Evolutionary conservation across 2,113 vertebrate genomes (phyloP).

Genomic region (Scomber japonicus): DNA sequence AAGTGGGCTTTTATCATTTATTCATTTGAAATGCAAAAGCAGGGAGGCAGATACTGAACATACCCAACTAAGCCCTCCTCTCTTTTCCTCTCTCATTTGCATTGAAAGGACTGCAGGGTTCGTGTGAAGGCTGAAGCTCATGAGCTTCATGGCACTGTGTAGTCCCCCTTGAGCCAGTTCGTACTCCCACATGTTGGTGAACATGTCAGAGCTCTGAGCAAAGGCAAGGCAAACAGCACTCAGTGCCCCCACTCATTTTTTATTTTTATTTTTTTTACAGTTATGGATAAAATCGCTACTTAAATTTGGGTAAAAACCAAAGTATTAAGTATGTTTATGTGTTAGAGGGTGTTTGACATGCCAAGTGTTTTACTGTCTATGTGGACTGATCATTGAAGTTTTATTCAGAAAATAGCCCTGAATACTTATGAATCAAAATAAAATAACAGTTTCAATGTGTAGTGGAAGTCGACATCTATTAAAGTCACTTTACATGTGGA

Average conservation of each 20-base stretch:
- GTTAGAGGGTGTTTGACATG: background rate
- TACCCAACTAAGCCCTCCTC: slow-evolving; percentile 65
- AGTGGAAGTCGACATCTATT: background rate
- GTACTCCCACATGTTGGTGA: slow-evolving; percentile 69
- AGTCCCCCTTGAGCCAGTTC: slow-evolving; percentile 68
- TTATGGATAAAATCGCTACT: slow-evolving; percentile 11
- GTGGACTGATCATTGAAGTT: slow-evolving; percentile 7
- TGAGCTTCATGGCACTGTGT: slow-evolving; percentile 65
- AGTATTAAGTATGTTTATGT: slow-evolving; percentile 6
- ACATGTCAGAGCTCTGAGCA: slow-evolving; percentile 59
- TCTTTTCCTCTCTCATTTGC: slow-evolving; percentile 73
- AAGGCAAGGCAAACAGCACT: slow-evolving; percentile 48
- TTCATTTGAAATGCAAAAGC: slow-evolving; percentile 84
- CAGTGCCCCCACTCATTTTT: slow-evolving; percentile 19
- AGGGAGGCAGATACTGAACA: slow-evolving; percentile 68
- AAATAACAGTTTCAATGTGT: background rate
- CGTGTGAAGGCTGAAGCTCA: slow-evolving; percentile 63
- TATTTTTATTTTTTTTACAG: slow-evolving; percentile 28
- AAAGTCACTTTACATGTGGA: background rate
- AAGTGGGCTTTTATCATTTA: slow-evolving; percentile 82
- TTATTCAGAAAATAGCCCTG: too few relatives aligned
- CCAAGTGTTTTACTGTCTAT: background rate
- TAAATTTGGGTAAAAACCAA: slow-evolving; percentile 30
- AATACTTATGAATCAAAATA: background rate
- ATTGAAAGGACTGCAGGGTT: slow-evolving; percentile 76